These are phyloP conservation scores for Apistogramma diplotaenia DNA, from an alignment of 2,113 vertebrate species.

Conservation along the genomic window DNA sequence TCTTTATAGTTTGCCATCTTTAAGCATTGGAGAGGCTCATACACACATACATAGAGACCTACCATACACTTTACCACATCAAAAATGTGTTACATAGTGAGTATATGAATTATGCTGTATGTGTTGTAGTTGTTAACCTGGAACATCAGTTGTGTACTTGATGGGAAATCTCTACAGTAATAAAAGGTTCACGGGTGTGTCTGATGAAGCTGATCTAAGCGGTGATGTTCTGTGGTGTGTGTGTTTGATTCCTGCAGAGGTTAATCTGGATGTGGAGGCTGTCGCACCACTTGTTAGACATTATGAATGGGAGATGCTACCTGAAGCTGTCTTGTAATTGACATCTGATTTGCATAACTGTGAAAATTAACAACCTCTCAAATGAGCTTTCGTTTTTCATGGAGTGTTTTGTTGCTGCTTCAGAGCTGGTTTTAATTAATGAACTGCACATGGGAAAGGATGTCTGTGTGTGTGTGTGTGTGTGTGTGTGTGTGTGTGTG, in stretches of 20 bases:
- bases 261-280: slow-evolving; percentile 29
- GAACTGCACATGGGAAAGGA: background rate
- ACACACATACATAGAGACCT: background rate
- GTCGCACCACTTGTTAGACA: slow-evolving; percentile 31
- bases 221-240: background rate
- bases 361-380: slow-evolving; percentile 67
- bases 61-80: background rate
- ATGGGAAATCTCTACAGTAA: too few species aligned
- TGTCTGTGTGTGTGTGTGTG: background rate
- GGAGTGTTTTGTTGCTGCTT: slow-evolving; percentile 63
- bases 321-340: slow-evolving; percentile 57
- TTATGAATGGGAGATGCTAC: slow-evolving; percentile 45
- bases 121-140: background rate
- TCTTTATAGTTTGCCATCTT: background rate
- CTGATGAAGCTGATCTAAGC: background rate
- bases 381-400: slow-evolving; percentile 67
- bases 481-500: slow-evolving; percentile 1
- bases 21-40: background rate
- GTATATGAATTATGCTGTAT: background rate
- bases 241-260: background rate
- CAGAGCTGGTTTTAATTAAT: slow-evolving; percentile 58
- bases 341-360: slow-evolving; percentile 70
- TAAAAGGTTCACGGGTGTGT: background rate
- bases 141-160: too few species aligned
- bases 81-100: background rate